These are phyloP conservation scores for Pantherophis alleghaniensis DNA, from an alignment of 2,797 vertebrate genomes.

Conservation along the genomic window DNA sequence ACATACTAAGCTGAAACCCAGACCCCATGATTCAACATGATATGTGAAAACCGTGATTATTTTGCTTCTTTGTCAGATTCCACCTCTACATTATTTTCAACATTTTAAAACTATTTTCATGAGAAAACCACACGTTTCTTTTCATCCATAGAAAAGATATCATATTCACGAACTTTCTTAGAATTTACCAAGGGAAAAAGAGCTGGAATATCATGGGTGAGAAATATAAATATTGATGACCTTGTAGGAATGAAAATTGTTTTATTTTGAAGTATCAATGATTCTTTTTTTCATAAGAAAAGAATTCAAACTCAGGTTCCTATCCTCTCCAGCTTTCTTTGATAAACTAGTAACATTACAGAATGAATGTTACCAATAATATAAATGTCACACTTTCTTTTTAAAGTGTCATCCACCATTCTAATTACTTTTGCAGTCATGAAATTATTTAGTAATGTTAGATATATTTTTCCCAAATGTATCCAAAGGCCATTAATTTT, in stretches of 20 bases:
- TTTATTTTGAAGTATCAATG: background rate
- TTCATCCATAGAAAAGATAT: conserved; percentile 50
- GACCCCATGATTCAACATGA: background rate
- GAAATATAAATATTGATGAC: conserved; percentile 39
- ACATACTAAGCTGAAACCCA: background rate
- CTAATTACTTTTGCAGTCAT: conserved; percentile 41
- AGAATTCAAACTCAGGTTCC: background rate
- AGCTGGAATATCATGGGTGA: background rate
- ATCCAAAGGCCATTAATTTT: conserved; percentile 54
- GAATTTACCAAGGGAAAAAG: conserved; percentile 30
- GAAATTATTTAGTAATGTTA: conserved; percentile 53
- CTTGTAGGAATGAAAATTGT: background rate
- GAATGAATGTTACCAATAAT: conserved; percentile 18
- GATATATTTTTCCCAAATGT: conserved; percentile 48
- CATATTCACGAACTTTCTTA: conserved; percentile 51
- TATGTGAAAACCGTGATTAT: background rate
- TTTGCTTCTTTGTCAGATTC: conserved; percentile 1
- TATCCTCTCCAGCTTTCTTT: background rate
- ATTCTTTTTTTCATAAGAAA: background rate
- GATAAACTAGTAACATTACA: conserved; percentile 1
- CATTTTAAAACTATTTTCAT: background rate
- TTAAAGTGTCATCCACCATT: conserved; percentile 38
- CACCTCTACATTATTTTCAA: conserved; percentile 7
- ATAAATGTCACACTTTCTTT: conserved; percentile 35
- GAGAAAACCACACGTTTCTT: conserved; percentile 27